phyloP scores from a whole-genome alignment of 2,113 vertebrate species.

The Piprites chloris region DNA sequence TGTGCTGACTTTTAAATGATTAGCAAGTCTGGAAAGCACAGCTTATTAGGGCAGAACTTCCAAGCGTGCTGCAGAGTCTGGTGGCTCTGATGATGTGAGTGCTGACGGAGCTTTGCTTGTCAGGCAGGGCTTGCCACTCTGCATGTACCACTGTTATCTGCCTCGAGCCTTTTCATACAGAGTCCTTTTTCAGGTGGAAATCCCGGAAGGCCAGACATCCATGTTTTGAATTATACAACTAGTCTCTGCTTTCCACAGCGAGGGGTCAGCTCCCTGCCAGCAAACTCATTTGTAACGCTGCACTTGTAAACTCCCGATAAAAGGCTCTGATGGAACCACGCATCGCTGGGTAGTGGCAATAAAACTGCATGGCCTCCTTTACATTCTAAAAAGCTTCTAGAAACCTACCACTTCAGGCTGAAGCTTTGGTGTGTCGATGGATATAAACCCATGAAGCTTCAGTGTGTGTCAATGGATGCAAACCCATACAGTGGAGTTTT shows the following conservation, averaged over 20 bases:
- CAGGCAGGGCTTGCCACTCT: not conserved
- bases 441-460: not conserved
- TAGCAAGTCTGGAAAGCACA: not conserved
- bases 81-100: not conserved
- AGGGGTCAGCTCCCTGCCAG: conserved; percentile 41
- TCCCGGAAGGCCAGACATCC: not conserved
- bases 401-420: not conserved
- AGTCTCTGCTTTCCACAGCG: not conserved
- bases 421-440: not conserved
- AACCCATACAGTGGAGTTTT: not conserved
- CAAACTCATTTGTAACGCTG: conserved; percentile 46
- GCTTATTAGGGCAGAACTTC: not conserved
- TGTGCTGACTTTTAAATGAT: not conserved
- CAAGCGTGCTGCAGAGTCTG: fast-evolving
- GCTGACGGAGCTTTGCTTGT: not conserved
- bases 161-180: not conserved
- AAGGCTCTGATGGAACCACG: not conserved
- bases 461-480: not conserved
- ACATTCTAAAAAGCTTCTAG: not conserved
- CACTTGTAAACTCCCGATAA: conserved; percentile 37
- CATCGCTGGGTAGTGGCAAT: not conserved
- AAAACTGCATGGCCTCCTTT: not conserved
- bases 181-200: not conserved
- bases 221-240: conserved; percentile 27
- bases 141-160: not conserved